Percentiles rank a stretch among this genome's conserved stretches.
Conservation (phyloP, 1,140 invertebrate genomes). For the Procambarus virginalis region DNA sequence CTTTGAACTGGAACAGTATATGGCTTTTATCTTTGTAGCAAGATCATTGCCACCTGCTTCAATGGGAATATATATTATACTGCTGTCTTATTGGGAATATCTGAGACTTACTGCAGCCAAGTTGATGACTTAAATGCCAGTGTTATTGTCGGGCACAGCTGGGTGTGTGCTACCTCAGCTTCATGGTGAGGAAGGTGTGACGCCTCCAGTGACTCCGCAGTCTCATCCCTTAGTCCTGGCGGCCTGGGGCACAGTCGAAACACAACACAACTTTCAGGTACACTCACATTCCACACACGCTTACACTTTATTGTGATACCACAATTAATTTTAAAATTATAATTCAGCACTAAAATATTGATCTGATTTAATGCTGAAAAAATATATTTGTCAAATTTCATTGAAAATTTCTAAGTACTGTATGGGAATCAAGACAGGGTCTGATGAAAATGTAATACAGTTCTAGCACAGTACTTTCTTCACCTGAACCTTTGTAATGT, state of each 20-base stretch:
- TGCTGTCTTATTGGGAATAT: not conserved
- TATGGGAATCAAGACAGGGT: not conserved
- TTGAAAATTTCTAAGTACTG: not conserved
- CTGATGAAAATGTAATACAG: no score
- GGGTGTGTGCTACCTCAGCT: constrained; percentile 48
- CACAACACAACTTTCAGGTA: constrained; percentile 53
- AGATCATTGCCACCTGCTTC: not conserved
- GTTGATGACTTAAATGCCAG: constrained; percentile 13
- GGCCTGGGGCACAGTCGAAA: constrained; percentile 43
- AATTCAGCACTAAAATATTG: not conserved
- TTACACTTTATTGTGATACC: not conserved
- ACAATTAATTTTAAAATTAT: not conserved
- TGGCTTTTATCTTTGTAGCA: not conserved
- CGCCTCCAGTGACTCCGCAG: constrained; percentile 55
- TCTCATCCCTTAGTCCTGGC: constrained; percentile 54
- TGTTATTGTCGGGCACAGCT: constrained; percentile 56
- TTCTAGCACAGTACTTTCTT: not conserved
- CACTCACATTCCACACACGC: constrained; percentile 29
- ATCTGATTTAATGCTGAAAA: not conserved
- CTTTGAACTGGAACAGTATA: not conserved
- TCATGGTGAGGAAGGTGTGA: constrained; percentile 48
- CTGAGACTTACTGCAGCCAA: not conserved
- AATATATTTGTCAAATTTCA: not conserved
- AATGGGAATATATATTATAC: not conserved
- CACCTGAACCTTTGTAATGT: not conserved